Percentiles rank a stretch among this genome's conserved stretches.
Conservation (phyloP, 2,888 invertebrate genomes). For the Anaspis maculata region DNA sequence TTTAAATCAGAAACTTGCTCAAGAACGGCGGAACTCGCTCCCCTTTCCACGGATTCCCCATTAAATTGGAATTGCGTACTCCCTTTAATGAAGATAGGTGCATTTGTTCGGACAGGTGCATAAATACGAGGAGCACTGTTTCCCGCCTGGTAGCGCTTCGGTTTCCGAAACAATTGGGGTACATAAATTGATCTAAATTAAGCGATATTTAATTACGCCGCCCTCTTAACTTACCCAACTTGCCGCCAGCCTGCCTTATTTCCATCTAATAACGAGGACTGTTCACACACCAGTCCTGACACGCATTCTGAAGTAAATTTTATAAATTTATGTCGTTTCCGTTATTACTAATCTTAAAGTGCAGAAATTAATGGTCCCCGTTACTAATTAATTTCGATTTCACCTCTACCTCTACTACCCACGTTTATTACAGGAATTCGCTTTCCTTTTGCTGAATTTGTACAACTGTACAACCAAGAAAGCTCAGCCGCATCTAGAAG, state of each 20-base stretch:
- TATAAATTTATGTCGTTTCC: conserved; percentile 27
- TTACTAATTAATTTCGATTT: conserved; percentile 23
- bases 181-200: conserved; percentile 36
- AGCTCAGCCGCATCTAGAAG: too few species aligned
- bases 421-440: too few species aligned
- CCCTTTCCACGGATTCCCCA: too few species aligned
- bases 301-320: conserved; percentile 30
- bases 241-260: too few species aligned
- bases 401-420: too few species aligned
- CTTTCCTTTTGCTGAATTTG: too few species aligned
- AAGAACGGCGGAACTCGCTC: too few species aligned
- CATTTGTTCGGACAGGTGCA: conserved; percentile 23
- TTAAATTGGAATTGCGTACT: conserved; percentile 10
- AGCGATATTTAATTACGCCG: conserved; percentile 34
- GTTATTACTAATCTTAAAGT: conserved; percentile 23
- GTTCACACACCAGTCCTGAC: conserved; percentile 17
- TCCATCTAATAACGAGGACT: conserved; percentile 11
- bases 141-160: conserved; percentile 12
- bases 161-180: conserved; percentile 28
- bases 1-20: too few species aligned
- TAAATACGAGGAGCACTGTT: conserved; percentile 21
- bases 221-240: conserved; percentile 20
- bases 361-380: conserved; percentile 17
- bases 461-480: too few species aligned
- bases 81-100: conserved; percentile 10